Evolutionary conservation across 1,140 invertebrate genomes (phyloP), one percentile per base, ranked within the genome.

Genomic region (Trypoxylus dichotomus): DNA sequence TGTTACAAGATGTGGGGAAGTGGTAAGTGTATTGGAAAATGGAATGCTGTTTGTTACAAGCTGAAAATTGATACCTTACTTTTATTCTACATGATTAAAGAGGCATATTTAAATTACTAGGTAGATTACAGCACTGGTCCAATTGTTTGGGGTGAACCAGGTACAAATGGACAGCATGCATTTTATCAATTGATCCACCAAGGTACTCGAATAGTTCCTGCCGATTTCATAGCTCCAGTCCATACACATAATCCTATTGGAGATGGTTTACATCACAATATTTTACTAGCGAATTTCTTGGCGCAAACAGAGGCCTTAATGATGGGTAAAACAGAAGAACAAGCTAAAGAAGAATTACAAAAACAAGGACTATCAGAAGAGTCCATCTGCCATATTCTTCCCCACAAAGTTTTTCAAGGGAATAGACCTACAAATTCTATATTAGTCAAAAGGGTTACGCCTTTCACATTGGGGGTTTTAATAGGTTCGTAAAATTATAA

Each of bases 91-190:
- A 19, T 15, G n/a, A 75, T 24, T 75, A 78, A 60, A 60, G 21
- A n/a, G 43, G 77, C 74, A 79, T 80, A 74, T 82, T 82, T 47
- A 73, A 58, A 7, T 63, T 63, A 27, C 21, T 19, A 88, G 87
- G 89, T 82, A 3, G 79, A 84, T 76, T 86, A 84, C 77, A 79
- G 47, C 10, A 86, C 93, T 75, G 93, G 94, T 82, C 95, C 95
- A 24, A 89, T 90, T 81, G 88, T 90, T 1, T 90, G 89, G 89
- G 98, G 98, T 68, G 98, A 99, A 88, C 98, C 98, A 19, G 98
- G 98, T 43, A 99, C 98, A 6, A 99, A 99, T 87, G 98, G 98
- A n/a, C 98, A 99, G 83, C 97, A 98, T 88, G 97, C 97, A 76
- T 99, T 98, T 89, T 98, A 98, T 88, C 97, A 98, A 87, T 90